Conservation (phyloP, 2,113 vertebrate genomes). For the Hirundichthys speculiger region DNA sequence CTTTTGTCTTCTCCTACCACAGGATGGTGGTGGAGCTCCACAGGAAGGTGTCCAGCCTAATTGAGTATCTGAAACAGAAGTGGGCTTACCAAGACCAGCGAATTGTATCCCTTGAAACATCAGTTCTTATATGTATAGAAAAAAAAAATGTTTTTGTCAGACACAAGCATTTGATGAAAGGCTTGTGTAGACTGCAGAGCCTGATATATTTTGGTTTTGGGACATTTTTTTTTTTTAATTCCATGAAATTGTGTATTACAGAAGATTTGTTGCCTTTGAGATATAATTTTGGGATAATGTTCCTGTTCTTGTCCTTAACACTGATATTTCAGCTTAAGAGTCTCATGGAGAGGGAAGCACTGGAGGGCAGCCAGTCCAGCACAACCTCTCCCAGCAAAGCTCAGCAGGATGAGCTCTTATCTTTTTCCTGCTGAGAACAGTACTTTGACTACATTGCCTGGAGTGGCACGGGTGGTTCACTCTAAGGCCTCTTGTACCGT, state of each 20-base stretch:
- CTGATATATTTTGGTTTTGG: neutral
- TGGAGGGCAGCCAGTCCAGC: slow-evolving; percentile 81
- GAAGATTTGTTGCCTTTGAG: neutral
- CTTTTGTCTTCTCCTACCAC: neutral
- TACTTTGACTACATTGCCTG: slow-evolving; percentile 87
- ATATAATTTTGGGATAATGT: neutral
- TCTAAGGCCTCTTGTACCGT: slow-evolving; percentile 98
- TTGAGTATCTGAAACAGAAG: slow-evolving; percentile 97
- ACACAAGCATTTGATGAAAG: neutral
- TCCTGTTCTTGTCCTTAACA: slow-evolving; percentile 74
- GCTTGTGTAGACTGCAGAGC: too few species aligned
- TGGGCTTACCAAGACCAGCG: slow-evolving; percentile 95
- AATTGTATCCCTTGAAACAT: slow-evolving; percentile 89
- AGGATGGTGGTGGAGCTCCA: slow-evolving; percentile 99
- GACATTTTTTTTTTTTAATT: too few species aligned
- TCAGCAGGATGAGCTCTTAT: slow-evolving; percentile 86
- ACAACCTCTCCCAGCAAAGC: slow-evolving; percentile 45
- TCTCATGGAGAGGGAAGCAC: slow-evolving; percentile 84
- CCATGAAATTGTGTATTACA: too few species aligned
- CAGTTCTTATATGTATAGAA: too few species aligned
- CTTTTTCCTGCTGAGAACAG: slow-evolving; percentile 93
- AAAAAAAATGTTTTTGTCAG: neutral
- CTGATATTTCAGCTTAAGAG: slow-evolving; percentile 85
- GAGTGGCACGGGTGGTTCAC: slow-evolving; percentile 95
- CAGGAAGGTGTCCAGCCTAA: slow-evolving; percentile 96